Evolutionary conservation across 1,140 invertebrate genomes (phyloP).

Genomic region (Diplogasteroides magnus): DNA sequence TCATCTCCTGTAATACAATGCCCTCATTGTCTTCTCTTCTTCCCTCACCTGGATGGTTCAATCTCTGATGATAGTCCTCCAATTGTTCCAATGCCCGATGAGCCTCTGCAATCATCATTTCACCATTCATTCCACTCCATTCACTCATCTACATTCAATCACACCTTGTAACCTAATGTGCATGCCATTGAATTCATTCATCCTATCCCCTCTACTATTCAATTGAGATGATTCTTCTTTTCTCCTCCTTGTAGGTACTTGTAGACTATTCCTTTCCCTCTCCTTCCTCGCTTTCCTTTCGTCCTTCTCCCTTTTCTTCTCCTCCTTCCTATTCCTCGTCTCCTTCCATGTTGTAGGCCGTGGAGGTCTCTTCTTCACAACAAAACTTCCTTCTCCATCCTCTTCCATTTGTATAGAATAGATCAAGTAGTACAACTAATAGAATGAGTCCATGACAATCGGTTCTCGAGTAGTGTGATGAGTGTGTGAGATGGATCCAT

Average conservation of each 20-base stretch:
- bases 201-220: neutral
- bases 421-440: too few relatives aligned
- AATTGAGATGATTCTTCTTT: too few relatives aligned
- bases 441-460: too few relatives aligned
- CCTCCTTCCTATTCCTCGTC: neutral
- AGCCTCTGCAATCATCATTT: conserved; percentile 69
- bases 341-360: neutral
- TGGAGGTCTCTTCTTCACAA: neutral
- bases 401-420: too few relatives aligned
- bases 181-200: neutral
- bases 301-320: neutral
- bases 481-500: too few relatives aligned
- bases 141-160: neutral
- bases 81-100: conserved; percentile 90
- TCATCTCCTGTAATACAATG: conserved; percentile 66
- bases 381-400: neutral
- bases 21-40: neutral
- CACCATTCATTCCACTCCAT: neutral
- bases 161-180: neutral
- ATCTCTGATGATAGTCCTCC: conserved; percentile 89
- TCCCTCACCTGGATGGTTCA: conserved; percentile 68
- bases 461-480: too few relatives aligned
- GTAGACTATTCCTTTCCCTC: neutral
- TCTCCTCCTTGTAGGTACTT: neutral
- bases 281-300: neutral